Conservation (phyloP, 2,888 invertebrate species). For the Gandaritis pyraliata region DNA sequence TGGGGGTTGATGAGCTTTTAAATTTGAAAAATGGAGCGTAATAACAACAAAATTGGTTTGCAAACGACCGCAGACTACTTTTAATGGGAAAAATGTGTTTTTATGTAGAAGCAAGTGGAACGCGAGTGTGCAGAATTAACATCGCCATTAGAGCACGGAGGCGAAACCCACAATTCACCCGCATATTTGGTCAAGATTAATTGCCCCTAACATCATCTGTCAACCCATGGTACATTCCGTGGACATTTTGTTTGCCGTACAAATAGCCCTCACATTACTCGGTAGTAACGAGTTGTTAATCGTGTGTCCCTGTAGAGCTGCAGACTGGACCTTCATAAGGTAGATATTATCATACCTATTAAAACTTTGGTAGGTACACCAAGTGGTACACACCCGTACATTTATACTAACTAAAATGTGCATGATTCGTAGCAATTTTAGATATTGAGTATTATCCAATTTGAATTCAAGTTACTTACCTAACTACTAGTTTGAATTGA, state of each 20-base stretch:
- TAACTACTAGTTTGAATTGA: no score
- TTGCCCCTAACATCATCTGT: slow-evolving; percentile 80
- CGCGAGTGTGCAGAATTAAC: slow-evolving; percentile 49
- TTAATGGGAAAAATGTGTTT: slow-evolving; percentile 35
- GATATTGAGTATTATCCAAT: no score
- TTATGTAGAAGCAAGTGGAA: slow-evolving; percentile 33
- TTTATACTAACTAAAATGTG: background rate
- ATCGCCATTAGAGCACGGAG: slow-evolving; percentile 63
- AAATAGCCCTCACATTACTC: slow-evolving; percentile 69
- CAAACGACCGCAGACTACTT: slow-evolving; percentile 26
- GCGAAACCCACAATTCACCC: slow-evolving; percentile 70
- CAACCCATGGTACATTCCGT: slow-evolving; percentile 69
- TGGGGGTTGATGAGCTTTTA: slow-evolving; percentile 28
- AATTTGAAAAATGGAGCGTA: slow-evolving; percentile 26
- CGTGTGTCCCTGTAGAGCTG: slow-evolving; percentile 17
- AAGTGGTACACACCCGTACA: background rate
- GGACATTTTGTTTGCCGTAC: slow-evolving; percentile 74
- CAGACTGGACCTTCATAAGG: slow-evolving; percentile 17
- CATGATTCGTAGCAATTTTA: no score
- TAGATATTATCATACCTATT: slow-evolving; percentile 16
- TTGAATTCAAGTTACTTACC: no score
- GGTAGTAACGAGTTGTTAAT: slow-evolving; percentile 61
- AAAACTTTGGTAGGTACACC: slow-evolving; percentile 25
- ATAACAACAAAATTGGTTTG: slow-evolving; percentile 25
- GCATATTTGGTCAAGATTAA: slow-evolving; percentile 82